phyloP scores from a whole-genome alignment of 2,888 invertebrate species.

The Leucoptera coffeella region DNA sequence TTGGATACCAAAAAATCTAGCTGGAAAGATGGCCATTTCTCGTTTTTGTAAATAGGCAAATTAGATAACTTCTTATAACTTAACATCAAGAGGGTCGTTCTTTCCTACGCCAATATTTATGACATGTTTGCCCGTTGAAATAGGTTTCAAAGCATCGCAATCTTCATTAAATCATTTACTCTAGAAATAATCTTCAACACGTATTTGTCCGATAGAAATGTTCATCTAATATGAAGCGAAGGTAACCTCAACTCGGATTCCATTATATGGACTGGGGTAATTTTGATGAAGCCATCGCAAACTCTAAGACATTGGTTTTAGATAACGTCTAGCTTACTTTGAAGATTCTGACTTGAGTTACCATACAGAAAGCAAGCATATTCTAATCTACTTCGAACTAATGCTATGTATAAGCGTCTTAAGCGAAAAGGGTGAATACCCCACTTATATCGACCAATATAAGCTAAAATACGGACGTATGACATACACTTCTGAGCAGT shows the following conservation, averaged over 20 bases:
- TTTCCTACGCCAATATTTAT: too few species aligned
- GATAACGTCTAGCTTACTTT: slow-evolving; percentile 2
- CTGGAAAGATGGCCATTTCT: too few species aligned
- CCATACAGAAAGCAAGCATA: slow-evolving; percentile 3
- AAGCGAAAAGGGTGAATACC: slow-evolving; percentile 3
- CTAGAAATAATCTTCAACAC: too few species aligned
- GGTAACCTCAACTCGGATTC: slow-evolving; percentile 2
- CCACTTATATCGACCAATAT: slow-evolving; percentile 2
- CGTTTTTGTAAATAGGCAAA: too few species aligned
- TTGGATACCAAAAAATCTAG: too few species aligned
- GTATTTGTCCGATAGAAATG: slow-evolving; percentile 1
- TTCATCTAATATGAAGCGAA: slow-evolving; percentile 1
- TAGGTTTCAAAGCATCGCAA: too few species aligned
- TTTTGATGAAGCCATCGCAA: slow-evolving; percentile 3
- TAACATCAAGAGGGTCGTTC: too few species aligned
- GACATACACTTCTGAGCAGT: not conserved
- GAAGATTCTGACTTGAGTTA: not conserved
- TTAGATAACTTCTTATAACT: too few species aligned
- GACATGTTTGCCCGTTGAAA: too few species aligned
- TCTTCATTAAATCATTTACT: too few species aligned
- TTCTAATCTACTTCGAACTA: slow-evolving; percentile 4
- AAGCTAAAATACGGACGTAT: slow-evolving; percentile 1
- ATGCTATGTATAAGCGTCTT: slow-evolving; percentile 2
- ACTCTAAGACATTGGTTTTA: slow-evolving; percentile 4
- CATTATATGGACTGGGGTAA: slow-evolving; percentile 4